A percentile compares a stretch with the other conserved stretches of the same genome.
These are phyloP conservation scores for Polyommatus iphigenia DNA, from an alignment of 2,888 invertebrate species.

Conservation along the genomic window DNA sequence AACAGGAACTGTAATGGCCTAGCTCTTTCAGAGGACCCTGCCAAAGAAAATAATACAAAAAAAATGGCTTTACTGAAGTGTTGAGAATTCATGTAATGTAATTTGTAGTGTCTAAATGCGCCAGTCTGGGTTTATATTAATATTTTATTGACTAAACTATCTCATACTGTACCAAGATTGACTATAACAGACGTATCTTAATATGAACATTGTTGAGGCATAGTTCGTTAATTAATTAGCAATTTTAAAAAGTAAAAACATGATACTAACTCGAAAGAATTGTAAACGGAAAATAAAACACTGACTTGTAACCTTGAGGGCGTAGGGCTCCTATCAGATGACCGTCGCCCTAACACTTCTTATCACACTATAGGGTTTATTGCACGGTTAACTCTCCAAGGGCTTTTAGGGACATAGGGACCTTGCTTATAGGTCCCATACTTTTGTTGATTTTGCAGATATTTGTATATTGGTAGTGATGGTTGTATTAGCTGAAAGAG, in stretches of 20 bases:
- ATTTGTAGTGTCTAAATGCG: too few relatives aligned
- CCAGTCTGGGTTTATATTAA: too few relatives aligned
- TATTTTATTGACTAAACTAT: too few relatives aligned
- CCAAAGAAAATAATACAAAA: background rate
- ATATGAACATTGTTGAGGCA: too few relatives aligned
- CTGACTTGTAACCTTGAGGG: slow-evolving; percentile 64
- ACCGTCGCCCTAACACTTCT: slow-evolving; percentile 51
- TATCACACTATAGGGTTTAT: slow-evolving; percentile 51
- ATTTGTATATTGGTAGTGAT: background rate
- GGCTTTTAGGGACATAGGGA: background rate
- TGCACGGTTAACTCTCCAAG: slow-evolving; percentile 43
- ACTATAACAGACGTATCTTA: too few relatives aligned
- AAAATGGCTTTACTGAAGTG: background rate
- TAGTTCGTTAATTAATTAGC: too few relatives aligned
- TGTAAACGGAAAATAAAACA: slow-evolving; percentile 39
- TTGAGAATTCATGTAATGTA: too few relatives aligned
- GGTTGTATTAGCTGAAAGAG: too few relatives aligned
- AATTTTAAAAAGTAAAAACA: background rate
- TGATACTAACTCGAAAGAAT: background rate
- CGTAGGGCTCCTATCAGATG: slow-evolving; percentile 59
- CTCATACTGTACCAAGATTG: too few relatives aligned
- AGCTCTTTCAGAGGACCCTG: background rate
- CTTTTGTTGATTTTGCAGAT: background rate
- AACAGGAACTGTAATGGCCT: background rate
- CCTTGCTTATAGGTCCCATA: background rate